Conservation (phyloP, 1,140 invertebrate species). For the Solen grandis region DNA sequence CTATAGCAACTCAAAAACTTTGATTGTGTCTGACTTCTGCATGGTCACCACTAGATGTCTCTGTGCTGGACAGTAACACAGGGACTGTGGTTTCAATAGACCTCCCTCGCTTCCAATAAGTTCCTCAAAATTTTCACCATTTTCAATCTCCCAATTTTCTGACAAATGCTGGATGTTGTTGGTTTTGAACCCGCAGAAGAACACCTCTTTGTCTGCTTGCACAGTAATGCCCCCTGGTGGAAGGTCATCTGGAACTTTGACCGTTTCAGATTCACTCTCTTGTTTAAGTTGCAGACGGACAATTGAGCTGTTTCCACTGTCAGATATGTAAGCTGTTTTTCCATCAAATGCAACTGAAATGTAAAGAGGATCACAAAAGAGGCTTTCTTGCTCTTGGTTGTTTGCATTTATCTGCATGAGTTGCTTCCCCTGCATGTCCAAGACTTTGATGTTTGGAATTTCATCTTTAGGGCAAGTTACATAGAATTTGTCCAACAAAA, state of each 20-base stretch:
- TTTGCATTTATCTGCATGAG: conserved; percentile 14
- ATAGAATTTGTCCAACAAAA: conserved; percentile 26
- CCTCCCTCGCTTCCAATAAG: conserved; percentile 28
- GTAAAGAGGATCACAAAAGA: conserved; percentile 48
- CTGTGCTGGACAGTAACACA: conserved; percentile 7
- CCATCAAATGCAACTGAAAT: conserved; percentile 41
- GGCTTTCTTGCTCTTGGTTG: conserved; percentile 23
- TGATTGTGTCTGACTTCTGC: conserved; percentile 47
- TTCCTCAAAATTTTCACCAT: conserved; percentile 13
- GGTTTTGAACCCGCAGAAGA: conserved; percentile 31
- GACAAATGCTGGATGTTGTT: conserved; percentile 29
- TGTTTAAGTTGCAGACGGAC: conserved; percentile 22
- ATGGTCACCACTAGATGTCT: conserved; percentile 25
- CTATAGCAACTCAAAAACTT: conserved; percentile 37
- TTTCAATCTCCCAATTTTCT: too few relatives aligned
- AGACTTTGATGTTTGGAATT: conserved; percentile 32
- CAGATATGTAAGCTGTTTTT: conserved; percentile 34
- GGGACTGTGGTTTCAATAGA: conserved; percentile 33
- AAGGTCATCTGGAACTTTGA: neutral
- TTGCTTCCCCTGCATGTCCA: conserved; percentile 31
- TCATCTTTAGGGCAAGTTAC: conserved; percentile 51
- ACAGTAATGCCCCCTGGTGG: conserved; percentile 29
- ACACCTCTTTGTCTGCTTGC: conserved; percentile 25
- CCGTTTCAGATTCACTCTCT: neutral
- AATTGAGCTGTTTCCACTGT: conserved; percentile 47